phyloP scores from a whole-genome alignment of 2,113 vertebrate genomes.

The Clarias macrocephalus region DNA sequence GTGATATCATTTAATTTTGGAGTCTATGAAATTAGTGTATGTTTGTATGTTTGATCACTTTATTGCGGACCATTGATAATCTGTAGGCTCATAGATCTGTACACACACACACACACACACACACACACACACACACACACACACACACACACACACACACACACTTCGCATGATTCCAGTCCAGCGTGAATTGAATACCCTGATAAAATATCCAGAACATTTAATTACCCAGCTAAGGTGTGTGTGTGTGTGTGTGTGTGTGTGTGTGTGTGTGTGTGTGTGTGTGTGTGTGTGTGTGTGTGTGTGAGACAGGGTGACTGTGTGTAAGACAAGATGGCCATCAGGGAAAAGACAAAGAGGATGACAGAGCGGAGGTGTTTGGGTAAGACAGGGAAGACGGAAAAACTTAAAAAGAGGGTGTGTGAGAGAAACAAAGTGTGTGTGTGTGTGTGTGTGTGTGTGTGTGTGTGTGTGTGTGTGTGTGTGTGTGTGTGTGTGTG shows the following conservation, averaged over 20 bases:
- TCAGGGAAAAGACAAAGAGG: neutral
- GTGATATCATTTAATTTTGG: no score
- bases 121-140: slow-evolving; percentile 5
- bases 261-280: neutral
- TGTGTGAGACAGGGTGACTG: neutral
- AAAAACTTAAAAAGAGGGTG: neutral
- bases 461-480: slow-evolving; percentile 26
- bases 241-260: neutral
- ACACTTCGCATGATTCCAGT: neutral
- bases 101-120: slow-evolving; percentile 1
- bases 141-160: neutral
- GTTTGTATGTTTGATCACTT: neutral
- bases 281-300: slow-evolving; percentile 16
- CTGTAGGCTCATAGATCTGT: neutral
- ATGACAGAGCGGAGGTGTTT: neutral
- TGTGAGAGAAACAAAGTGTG: neutral
- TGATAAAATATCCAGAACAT: slow-evolving; percentile 21
- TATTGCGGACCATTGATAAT: slow-evolving; percentile 6
- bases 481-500: neutral
- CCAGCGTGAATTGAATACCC: neutral
- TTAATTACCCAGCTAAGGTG: slow-evolving; percentile 14
- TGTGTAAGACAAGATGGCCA: neutral
- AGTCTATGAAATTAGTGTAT: no score
- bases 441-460: slow-evolving; percentile 14
- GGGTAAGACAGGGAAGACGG: neutral